phyloP scores from a whole-genome alignment of 1,140 invertebrate genomes.

The Drosophila suzukii region DNA sequence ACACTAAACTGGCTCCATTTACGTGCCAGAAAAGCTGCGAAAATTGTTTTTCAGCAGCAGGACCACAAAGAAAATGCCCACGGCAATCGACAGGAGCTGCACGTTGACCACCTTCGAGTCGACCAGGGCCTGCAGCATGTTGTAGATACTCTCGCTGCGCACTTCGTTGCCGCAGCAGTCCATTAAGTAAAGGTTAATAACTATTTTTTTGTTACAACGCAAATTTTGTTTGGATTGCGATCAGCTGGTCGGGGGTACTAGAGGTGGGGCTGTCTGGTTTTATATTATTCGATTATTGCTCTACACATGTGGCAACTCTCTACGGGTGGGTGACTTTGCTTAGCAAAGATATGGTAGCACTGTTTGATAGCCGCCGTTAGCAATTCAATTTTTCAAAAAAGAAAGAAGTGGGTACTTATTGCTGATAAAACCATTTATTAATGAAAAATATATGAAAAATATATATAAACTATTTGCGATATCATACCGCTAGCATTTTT shows the following conservation, averaged over 20 bases:
- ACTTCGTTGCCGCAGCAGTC: conserved; percentile 78
- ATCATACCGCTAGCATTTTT: too few relatives aligned
- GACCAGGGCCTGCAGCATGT: conserved; percentile 74
- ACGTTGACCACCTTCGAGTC: conserved; percentile 81
- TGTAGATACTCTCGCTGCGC: conserved; percentile 76
- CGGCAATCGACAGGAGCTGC: conserved; percentile 76
- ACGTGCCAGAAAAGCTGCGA: conserved; percentile 76
- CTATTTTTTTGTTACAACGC: conserved; percentile 4
- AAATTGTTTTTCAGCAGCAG: conserved; percentile 79
- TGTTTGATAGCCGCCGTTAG: background rate
- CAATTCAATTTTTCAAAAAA: too few relatives aligned
- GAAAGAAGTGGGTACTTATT: too few relatives aligned
- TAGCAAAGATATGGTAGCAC: background rate
- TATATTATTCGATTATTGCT: background rate
- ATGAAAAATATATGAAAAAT: too few relatives aligned
- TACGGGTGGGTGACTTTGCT: background rate
- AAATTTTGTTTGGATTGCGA: conserved; percentile 43
- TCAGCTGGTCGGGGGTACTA: conserved; percentile 39
- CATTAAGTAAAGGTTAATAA: conserved; percentile 55
- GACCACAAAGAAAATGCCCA: conserved; percentile 80
- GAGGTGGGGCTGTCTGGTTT: background rate
- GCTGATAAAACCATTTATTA: too few relatives aligned
- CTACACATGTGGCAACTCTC: background rate
- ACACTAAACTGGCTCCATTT: conserved; percentile 41
- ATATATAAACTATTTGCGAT: too few relatives aligned